A percentile compares a stretch with the other conserved stretches of the same genome.
phyloP scores from a whole-genome alignment of 2,797 vertebrate species.

The Sebastes oblongus region DNA sequence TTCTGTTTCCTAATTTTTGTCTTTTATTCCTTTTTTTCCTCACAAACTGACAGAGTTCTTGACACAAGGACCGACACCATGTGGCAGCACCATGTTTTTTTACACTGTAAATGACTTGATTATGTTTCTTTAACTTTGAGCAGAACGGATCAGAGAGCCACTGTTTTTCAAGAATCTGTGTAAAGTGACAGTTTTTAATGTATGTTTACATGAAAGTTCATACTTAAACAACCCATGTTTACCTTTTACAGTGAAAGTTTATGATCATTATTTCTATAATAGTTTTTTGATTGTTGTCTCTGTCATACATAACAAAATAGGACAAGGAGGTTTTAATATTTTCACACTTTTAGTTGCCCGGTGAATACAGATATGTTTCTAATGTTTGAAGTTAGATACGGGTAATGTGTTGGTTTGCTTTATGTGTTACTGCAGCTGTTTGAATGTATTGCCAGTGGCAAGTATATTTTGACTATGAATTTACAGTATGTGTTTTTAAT shows the following conservation, averaged over 20 bases:
- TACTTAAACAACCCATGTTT: conserved; percentile 2
- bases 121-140: not conserved
- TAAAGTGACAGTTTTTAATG: not conserved
- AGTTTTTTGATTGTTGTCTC: not conserved
- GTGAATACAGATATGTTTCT: not conserved
- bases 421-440: not conserved
- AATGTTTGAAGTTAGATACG: not conserved
- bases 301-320: not conserved
- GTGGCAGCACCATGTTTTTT: not conserved
- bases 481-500: conserved; percentile 13
- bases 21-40: not conserved
- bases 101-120: conserved; percentile 21
- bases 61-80: not conserved
- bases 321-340: not conserved
- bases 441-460: conserved; percentile 15
- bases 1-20: not conserved
- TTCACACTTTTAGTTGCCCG: not conserved
- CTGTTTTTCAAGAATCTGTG: not conserved
- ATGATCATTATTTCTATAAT: not conserved
- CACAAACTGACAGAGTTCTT: conserved; percentile 38
- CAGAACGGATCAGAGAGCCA: not conserved
- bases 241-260: not conserved
- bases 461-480: conserved; percentile 15
- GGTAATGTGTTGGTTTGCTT: not conserved
- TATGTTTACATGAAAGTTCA: conserved; percentile 18